phyloP scores from a whole-genome alignment of 2,797 vertebrate species.

The Phyllotis vaccarum region DNA sequence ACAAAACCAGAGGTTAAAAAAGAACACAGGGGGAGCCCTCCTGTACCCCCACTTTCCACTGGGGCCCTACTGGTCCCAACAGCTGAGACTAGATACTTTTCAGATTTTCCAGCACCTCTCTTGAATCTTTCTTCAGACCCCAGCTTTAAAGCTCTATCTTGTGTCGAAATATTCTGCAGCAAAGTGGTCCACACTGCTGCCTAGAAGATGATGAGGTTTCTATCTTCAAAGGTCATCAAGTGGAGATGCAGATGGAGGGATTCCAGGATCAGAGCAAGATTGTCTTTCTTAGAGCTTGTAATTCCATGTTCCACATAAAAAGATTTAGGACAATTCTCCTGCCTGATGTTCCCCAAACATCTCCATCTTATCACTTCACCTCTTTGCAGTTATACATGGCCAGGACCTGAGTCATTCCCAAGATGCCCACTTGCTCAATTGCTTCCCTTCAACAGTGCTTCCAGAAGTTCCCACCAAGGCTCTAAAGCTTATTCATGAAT shows the following conservation, averaged over 20 bases:
- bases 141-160: neutral
- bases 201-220: neutral
- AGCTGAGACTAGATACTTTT: neutral
- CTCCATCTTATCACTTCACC: neutral
- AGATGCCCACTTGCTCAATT: neutral
- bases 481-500: neutral
- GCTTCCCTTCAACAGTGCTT: neutral
- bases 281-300: neutral
- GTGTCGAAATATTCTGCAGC: neutral
- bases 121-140: neutral
- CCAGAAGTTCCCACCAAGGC: neutral
- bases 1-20: neutral
- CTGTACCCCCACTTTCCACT: neutral
- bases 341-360: no score
- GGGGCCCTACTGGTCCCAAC: neutral
- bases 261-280: neutral
- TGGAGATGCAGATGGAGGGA: neutral
- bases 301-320: neutral
- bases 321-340: neutral
- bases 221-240: neutral
- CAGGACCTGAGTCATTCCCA: neutral
- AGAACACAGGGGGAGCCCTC: fast-evolving
- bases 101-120: neutral
- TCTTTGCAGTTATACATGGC: neutral
- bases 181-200: neutral